Percentiles rank a stretch among this genome's conserved stretches.
Evolutionary conservation across 2,888 invertebrate species (phyloP).

Genomic region (Orthosia gracilis): DNA sequence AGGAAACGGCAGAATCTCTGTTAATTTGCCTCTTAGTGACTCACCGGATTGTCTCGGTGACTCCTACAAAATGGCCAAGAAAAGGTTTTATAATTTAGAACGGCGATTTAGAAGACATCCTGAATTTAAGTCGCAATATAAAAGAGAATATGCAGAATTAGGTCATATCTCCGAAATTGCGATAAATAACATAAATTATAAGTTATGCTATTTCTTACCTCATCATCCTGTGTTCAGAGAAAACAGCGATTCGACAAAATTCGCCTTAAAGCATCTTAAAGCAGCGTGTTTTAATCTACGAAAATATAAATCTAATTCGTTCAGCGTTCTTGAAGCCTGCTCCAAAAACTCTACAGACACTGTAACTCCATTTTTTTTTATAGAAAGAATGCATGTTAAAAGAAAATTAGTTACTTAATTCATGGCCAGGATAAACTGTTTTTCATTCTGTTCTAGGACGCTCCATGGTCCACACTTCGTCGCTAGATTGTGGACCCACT

Average conservation of each 20-base stretch:
- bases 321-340: neutral
- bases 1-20: neutral
- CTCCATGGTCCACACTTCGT: no score
- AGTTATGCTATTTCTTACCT: neutral
- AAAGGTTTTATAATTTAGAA: neutral
- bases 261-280: no score
- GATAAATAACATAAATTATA: neutral
- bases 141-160: slow-evolving; percentile 8
- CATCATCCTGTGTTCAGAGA: neutral
- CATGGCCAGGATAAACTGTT: no score
- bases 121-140: slow-evolving; percentile 4
- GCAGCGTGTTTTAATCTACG: slow-evolving; percentile 9
- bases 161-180: neutral
- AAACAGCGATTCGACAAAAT: neutral
- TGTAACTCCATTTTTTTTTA: no score
- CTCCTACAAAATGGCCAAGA: neutral
- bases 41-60: slow-evolving; percentile 6
- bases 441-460: no score
- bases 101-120: neutral
- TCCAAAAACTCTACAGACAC: no score
- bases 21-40: neutral
- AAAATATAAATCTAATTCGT: slow-evolving; percentile 5
- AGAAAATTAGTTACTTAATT: no score
- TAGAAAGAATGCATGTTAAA: no score
- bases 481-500: no score